Base-by-base conservation (phyloP, 30 jellyfish, hydroid and myxozoan genomes). In the Aurelia aurita region DNA sequence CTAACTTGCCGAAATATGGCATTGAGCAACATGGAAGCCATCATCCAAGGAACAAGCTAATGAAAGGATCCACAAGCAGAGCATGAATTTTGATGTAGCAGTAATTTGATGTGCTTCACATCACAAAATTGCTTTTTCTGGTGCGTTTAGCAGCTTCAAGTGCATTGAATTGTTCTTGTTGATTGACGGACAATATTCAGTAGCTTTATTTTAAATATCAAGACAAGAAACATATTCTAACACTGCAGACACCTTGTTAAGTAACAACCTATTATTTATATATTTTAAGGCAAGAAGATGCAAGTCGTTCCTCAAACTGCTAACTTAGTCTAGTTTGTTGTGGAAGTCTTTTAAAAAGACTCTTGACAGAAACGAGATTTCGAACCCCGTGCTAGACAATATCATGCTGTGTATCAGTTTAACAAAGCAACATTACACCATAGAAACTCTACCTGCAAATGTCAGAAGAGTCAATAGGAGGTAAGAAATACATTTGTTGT, bases 201-300 rank as follows among this genome's bases (percentile, higher is more conserved):
- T 55, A 55, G 25, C 28, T 5, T 8, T 22, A 55, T 55, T 55
- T 9, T 4, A 35, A 35, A 0, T 35, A 35, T 35, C 47, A 35
- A 9, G 5, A 35, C 5, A 11, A 35, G 10, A 35, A 2, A 2
- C 47, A 35, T 35, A 35, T 35, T 35, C 47, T 35, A 35, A 2
- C 47, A 0, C 12, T 35, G 47, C 47, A 35, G 47, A n/a, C n/a
- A n/a, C n/a, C n/a, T n/a, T n/a, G n/a, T n/a, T n/a, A n/a, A n/a
- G n/a, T n/a, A n/a, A n/a, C n/a, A n/a, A n/a, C n/a, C n/a, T n/a
- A n/a, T n/a, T n/a, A n/a, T n/a, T n/a, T n/a, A n/a, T n/a, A n/a
- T n/a, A n/a, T n/a, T 55, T 55, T 7, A 55, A 55, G 66, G 66
- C 66, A 10, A 55, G 66, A 55, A 55, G 66, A 55, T 55, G 66